Conservation (phyloP, 2,797 vertebrate species). For the Poeciliopsis presidionis region DNA sequence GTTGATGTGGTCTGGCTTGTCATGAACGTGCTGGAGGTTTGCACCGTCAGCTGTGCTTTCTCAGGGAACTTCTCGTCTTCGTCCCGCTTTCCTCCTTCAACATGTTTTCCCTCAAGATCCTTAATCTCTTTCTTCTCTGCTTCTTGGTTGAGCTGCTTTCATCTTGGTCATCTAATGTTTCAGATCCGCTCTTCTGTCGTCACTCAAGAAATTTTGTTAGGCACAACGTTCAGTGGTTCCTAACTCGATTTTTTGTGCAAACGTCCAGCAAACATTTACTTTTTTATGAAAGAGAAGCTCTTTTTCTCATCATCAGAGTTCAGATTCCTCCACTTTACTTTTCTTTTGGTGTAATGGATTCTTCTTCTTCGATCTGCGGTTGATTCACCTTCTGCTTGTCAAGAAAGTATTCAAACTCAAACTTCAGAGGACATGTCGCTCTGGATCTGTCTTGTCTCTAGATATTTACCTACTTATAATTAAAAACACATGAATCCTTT, state of each 20-base stretch:
- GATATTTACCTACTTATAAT: not conserved
- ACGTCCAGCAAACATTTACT: not conserved
- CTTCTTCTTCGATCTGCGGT: not conserved
- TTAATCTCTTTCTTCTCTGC: slow-evolving; percentile 38
- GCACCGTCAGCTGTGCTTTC: slow-evolving; percentile 72
- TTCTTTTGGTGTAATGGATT: not conserved
- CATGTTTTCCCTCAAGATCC: slow-evolving; percentile 16
- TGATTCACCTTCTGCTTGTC: not conserved
- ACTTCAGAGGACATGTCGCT: not conserved
- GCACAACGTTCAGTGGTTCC: not conserved
- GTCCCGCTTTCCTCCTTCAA: not conserved
- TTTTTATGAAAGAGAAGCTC: not conserved
- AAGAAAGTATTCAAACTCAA: too few species aligned
- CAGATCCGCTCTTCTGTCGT: not conserved
- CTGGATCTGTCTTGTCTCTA: not conserved
- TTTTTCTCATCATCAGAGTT: not conserved
- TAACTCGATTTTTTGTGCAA: not conserved
- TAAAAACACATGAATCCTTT: too few species aligned
- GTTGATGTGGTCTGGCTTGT: slow-evolving; percentile 74
- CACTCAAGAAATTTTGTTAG: not conserved
- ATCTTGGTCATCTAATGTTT: slow-evolving; percentile 15
- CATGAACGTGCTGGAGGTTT: slow-evolving; percentile 68
- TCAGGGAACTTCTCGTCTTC: slow-evolving; percentile 63
- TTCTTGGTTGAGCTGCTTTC: not conserved
- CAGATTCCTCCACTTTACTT: not conserved